Evolutionary conservation across 2,888 invertebrate genomes (phyloP), one percentile per base, ranked within the genome.

Genomic region (Eupithecia exiguata): DNA sequence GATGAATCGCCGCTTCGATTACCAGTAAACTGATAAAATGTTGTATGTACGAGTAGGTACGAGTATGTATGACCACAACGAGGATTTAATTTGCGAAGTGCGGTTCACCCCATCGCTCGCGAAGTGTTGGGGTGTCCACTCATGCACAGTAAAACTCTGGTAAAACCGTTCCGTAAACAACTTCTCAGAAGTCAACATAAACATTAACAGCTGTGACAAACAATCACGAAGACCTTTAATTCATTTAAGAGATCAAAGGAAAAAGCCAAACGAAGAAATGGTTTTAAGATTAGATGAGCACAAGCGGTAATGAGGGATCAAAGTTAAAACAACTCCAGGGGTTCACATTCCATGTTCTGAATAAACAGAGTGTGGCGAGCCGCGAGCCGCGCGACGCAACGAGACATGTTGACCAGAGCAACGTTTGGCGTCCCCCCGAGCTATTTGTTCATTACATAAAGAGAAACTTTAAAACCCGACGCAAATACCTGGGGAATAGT

Each of bases 401-500:
- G 21, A 62, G 49, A 25, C 61, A 67, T 63, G 72, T 68, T 61
- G 69, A 70, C 72, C 63, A 25, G 10, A 30, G 65, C 25, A 74
- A 69, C 49, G 65, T 62, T 71, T 62, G 61, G 38, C 46, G 46
- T 63, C 66, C 61, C 68, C 38, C 68, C 30, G 61, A 75, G 71
- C 72, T 72, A 76, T 77, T 77, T 74, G 77, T 76, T 75, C 70
- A 71, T 80, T 74, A 76, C 68, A 78, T 77, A 74, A 80, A 81
- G 78, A 80, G 71, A 71, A 78, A 79, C 49, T 71, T 72, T 25
- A 49, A n/a, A 58, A 72, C 69, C 68, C 69, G 77, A 76, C 78
- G 79, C 78, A 82, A 81, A 83, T 78, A 81, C 79, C 77, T 71
- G 74, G 75, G 76, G 80, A 79, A 82, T 83, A 81, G 82, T 84